Percentiles rank a stretch among this genome's conserved stretches.
Conservation (phyloP, 1,140 invertebrate species). For the Meloidogyne hapla region DNA sequence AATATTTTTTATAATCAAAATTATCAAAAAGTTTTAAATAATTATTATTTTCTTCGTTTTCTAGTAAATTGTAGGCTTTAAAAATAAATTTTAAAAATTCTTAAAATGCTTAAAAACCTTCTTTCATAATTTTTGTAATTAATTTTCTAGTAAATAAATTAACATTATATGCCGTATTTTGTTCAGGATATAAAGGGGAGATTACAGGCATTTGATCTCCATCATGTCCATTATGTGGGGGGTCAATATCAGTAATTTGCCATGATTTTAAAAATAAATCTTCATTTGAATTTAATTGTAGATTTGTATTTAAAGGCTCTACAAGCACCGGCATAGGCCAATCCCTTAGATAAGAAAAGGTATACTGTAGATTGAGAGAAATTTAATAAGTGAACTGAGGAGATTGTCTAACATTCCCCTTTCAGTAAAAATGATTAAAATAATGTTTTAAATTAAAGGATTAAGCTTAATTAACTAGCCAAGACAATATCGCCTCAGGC, state of each 20-base stretch:
- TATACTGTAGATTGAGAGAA: no score
- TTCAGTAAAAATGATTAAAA: no score
- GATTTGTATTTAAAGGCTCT: neutral
- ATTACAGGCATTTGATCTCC: constrained; percentile 13
- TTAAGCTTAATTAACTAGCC: no score
- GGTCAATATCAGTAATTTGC: constrained; percentile 1
- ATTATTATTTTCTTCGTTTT: neutral
- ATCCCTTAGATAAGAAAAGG: neutral
- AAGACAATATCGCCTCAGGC: no score
- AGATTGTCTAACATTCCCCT: no score
- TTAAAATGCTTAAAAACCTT: neutral
- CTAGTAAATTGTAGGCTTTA: neutral
- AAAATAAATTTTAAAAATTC: neutral
- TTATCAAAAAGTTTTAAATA: neutral
- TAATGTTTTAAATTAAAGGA: no score
- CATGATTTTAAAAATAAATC: neutral
- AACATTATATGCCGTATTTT: constrained; percentile 6
- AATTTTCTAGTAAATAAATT: constrained; percentile 12
- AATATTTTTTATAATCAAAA: neutral
- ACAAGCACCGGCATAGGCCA: neutral
- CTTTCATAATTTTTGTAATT: constrained; percentile 16
- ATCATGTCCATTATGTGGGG: neutral
- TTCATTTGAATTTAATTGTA: neutral
- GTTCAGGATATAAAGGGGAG: constrained; percentile 16
- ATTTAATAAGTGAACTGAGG: no score